Percentiles rank a stretch among this genome's conserved stretches.
phyloP scores from a whole-genome alignment of 2,113 vertebrate genomes.

The Cheirogaleus medius region DNA sequence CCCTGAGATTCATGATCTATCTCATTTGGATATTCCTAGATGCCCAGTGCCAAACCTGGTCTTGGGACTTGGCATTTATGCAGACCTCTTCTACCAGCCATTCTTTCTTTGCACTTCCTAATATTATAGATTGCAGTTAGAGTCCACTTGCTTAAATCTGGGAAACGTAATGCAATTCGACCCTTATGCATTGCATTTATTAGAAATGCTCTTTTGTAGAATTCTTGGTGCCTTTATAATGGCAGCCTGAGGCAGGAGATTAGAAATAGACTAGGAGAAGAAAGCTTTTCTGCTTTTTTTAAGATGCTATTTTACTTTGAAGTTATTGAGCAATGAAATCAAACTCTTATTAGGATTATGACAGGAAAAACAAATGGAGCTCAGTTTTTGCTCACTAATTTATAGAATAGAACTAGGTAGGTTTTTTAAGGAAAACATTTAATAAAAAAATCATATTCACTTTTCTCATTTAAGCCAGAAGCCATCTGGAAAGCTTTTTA shows the following conservation, averaged over 20 bases:
- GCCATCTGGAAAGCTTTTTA: constrained; percentile 58
- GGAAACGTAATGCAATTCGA: background rate
- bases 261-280: background rate
- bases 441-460: background rate
- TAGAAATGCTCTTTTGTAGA: background rate
- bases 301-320: constrained; percentile 16
- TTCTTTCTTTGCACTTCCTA: background rate
- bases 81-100: background rate
- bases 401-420: background rate
- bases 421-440: constrained; percentile 11
- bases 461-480: constrained; percentile 40
- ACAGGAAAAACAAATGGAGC: background rate
- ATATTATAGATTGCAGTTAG: background rate
- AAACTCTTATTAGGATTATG: constrained; percentile 1
- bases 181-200: background rate
- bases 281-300: background rate
- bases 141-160: background rate
- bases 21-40: background rate
- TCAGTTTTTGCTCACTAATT: background rate
- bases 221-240: background rate
- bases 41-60: background rate
- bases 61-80: background rate
- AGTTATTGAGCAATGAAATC: constrained; percentile 25
- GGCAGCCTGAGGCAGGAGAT: background rate
- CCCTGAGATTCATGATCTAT: background rate